Base-by-base conservation (phyloP, 2,888 invertebrate genomes). In the Hirtodrosophila confusa region DNA sequence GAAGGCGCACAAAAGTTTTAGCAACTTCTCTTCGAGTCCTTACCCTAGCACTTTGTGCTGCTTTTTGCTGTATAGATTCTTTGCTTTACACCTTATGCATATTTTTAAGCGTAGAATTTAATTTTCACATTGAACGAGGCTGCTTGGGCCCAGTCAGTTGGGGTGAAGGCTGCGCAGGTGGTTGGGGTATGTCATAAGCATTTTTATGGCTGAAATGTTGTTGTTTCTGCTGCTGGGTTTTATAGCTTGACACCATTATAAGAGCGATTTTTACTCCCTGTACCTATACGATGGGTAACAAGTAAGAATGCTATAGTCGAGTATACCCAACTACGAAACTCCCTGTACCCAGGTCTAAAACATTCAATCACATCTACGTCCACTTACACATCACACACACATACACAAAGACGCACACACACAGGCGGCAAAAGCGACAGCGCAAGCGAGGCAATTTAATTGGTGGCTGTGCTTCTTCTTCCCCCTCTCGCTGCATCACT, bases 161-260 rank as follows among this genome's bases (percentile, higher is more conserved):
- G 17, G 17, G 17, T 17, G 17, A 17, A 17, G 17, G 17, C 1
- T 1, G 17, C 17, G 17, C 17, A 17, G 35, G 10, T n/a, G 29
- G 3, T 47, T 11, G 3, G n/a, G 17, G 48, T 35, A 44, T 45
- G 66, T 36, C 61, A 45, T 45, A 54, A 69, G 54, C 61, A 69
- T 31, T 69, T 62, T 63, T 70, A 54, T 53, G 40, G 7, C n/a
- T 31, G 43, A 8, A 40, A 69, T 58, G 45, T 47, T 66, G 64
- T 17, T 39, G 68, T 10, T 10, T 40, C 31, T 27, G 36, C 3
- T 17, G 35, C 47, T 5, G 43, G 47, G 27, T 54, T 69, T 69
- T 70, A 64, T 43, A 27, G 64, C 51, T 48, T 64, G 64, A 64
- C 69, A 64, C 61, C 55, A 47, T 69, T 69, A 64, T 69, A 69